These are phyloP conservation scores for Drosophila kokeensis DNA, from an alignment of 2,888 invertebrate species.

Conservation along the genomic window DNA sequence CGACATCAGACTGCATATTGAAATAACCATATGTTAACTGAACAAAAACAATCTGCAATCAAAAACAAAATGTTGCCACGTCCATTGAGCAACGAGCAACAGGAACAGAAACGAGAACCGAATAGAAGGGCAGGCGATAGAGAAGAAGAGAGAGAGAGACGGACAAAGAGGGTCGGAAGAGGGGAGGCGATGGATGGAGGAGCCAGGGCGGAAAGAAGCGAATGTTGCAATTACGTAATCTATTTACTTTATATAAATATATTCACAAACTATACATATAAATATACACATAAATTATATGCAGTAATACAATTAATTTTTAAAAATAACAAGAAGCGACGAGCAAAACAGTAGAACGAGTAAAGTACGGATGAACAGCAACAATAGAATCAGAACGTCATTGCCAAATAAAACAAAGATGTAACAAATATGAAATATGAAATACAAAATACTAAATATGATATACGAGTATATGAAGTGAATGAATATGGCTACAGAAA, in stretches of 20 bases:
- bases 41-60: slow-evolving; percentile 33
- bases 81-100: slow-evolving; percentile 32
- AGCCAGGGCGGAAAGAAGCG: slow-evolving; percentile 29
- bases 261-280: slow-evolving; percentile 65
- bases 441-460: slow-evolving; percentile 2
- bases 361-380: slow-evolving; percentile 16
- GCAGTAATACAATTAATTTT: slow-evolving; percentile 67
- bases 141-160: background rate
- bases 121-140: background rate
- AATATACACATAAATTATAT: slow-evolving; percentile 56
- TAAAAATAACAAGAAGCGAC: slow-evolving; percentile 27
- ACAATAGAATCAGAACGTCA: slow-evolving; percentile 77
- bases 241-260: slow-evolving; percentile 77
- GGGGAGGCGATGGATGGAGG: background rate
- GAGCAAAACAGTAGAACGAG: slow-evolving; percentile 2
- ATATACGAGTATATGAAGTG: slow-evolving; percentile 15
- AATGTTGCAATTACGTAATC: slow-evolving; percentile 80
- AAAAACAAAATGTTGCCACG: slow-evolving; percentile 18
- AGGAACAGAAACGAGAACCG: background rate
- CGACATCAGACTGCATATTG: slow-evolving; percentile 22
- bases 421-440: slow-evolving; percentile 17
- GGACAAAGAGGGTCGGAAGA: background rate
- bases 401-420: slow-evolving; percentile 69
- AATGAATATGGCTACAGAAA: slow-evolving; percentile 2
- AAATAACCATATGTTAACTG: slow-evolving; percentile 32